Evolutionary conservation across 2,888 invertebrate genomes (phyloP).

Genomic region (Resseliella maxima): DNA sequence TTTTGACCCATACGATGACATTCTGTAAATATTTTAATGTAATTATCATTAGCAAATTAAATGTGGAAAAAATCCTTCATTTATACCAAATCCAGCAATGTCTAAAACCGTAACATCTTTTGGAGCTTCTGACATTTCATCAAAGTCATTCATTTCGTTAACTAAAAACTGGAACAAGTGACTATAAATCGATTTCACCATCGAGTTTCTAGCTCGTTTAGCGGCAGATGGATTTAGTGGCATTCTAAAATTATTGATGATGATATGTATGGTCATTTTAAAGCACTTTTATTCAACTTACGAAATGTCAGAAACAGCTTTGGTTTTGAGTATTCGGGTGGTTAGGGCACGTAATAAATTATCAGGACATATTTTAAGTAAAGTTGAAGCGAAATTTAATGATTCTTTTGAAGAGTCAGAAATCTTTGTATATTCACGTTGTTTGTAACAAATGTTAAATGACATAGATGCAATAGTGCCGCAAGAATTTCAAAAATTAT

Average conservation of each 20-base stretch:
- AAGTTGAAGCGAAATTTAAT: neutral
- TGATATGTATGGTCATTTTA: neutral
- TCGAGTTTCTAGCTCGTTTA: neutral
- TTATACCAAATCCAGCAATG: too few species aligned
- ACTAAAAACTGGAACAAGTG: too few species aligned
- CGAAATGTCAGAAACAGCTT: neutral
- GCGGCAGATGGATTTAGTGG: neutral
- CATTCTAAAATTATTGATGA: neutral
- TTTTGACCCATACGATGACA: neutral
- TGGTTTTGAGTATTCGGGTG: neutral
- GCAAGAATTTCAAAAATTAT: neutral
- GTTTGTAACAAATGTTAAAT: neutral
- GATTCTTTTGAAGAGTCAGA: neutral
- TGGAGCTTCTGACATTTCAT: too few species aligned
- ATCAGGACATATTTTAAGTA: neutral
- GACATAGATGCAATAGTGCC: neutral
- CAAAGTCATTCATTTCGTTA: too few species aligned
- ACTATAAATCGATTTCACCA: neutral
- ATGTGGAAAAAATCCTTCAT: too few species aligned
- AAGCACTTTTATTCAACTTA: neutral
- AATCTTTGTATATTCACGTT: neutral
- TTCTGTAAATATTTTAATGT: neutral
- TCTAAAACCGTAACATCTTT: too few species aligned
- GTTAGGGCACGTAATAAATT: neutral
- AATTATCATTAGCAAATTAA: too few species aligned